Evolutionary conservation across 2,797 vertebrate genomes (phyloP).

Genomic region (Urophycis tenuis): DNA sequence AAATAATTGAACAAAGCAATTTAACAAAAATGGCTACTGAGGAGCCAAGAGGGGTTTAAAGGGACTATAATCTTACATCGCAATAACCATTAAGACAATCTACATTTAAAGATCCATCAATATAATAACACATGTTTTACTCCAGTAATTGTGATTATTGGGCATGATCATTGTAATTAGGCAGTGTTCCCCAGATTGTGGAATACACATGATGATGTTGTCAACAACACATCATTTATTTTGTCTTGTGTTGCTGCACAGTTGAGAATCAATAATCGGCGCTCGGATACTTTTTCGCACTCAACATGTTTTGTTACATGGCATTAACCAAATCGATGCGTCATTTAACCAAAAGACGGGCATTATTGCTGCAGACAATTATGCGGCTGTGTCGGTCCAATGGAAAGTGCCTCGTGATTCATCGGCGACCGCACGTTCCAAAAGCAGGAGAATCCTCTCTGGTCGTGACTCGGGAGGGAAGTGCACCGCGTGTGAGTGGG

Average conservation of each 20-base stretch:
- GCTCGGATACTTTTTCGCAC: neutral
- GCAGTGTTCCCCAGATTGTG: neutral
- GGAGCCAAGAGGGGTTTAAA: neutral
- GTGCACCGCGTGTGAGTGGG: slow-evolving; percentile 21
- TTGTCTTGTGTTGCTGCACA: neutral
- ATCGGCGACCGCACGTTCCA: slow-evolving; percentile 24
- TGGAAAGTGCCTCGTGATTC: slow-evolving; percentile 28
- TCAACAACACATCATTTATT: neutral
- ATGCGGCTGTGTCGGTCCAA: slow-evolving; percentile 15
- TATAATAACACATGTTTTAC: neutral
- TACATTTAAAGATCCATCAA: neutral
- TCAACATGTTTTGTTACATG: neutral
- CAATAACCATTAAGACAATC: neutral
- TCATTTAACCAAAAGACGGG: neutral
- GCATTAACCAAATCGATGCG: neutral
- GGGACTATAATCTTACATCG: neutral
- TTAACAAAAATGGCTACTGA: too few species aligned
- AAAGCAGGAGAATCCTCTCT: slow-evolving; percentile 28
- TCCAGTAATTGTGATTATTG: neutral
- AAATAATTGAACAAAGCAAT: neutral
- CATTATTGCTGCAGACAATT: slow-evolving; percentile 18
- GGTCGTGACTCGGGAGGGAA: slow-evolving; percentile 6
- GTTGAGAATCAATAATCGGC: neutral
- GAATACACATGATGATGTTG: neutral
- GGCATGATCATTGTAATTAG: neutral